Base-by-base conservation (phyloP, 2,113 vertebrate genomes). In the Tyrannus savana region DNA sequence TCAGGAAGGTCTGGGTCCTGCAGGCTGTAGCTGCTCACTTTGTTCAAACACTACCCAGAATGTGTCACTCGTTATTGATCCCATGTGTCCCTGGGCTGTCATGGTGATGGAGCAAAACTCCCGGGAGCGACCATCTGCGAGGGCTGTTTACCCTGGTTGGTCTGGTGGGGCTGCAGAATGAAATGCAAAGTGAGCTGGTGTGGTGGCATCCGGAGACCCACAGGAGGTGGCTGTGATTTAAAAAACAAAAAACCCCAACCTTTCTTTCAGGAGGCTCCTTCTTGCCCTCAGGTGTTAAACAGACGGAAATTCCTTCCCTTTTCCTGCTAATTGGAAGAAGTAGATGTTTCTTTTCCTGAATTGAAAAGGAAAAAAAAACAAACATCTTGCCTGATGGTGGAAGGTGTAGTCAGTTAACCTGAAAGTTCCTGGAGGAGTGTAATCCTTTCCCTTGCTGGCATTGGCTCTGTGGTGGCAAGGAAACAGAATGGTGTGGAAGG, bases 301-400 rank as follows among this genome's bases (percentile, higher is more conserved):
- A 31, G 71, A 59, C 10, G 19, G 75, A 83, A 95, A 90, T 94
- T 84, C 84, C 76, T 95, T 91, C 83, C 52, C 30, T 90, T 93
- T 94, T 92, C 82, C 87, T 64, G 76, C 50, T 77, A 78, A 90
- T 69, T 93, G 80, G 84, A 81, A 84, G 75, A 86, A 93, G 39
- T 77, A 56, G 52, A 68, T 78, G 53, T 53, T 89, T 84, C 49
- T 83, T 89, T 95, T 91, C 68, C 79, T 72, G 75, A n/a, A 76
- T 12, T 72, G 50, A 76, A 87, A 67, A 39, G 46, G 15, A 4
- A 25, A 35, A 50, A 50, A 64, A 35, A 19, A 2, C 35, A 1
- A 0, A 0, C 19, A 12, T 39, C 74, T 73, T 78, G 37, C 31
- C 46, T 41, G 23, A 73, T 31, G 25, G n/a, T 86, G 64, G 71